Evolutionary conservation across 2,888 invertebrate genomes (phyloP), one percentile per base, ranked within the genome.

Genomic region (Nephrocerus scutellatus): DNA sequence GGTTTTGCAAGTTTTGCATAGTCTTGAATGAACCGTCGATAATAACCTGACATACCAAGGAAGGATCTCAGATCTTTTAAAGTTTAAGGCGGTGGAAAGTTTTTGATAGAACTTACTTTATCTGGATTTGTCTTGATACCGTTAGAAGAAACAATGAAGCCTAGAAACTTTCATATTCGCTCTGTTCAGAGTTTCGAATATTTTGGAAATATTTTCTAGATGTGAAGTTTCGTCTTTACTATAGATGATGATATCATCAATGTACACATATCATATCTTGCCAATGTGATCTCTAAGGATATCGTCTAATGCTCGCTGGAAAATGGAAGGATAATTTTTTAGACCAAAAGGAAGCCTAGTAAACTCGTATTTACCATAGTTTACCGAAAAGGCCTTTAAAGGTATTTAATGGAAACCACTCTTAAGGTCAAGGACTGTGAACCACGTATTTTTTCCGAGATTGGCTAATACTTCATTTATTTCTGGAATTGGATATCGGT

Each of bases 291-390:
- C 36, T 23, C 34, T 31, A 6, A 38, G 24, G 9, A 43, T 43
- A 15, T 43, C 44, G 14, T 41, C 41, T 9, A 44, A 24, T 1
- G 38, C 21, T 23, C 44, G 15, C 20, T 43, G 41, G 30, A 43
- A 46, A 31, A 42, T 45, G 6, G 30, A 29, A 9, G 38, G 37
- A 6, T 36, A 37, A 19, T 44, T 47, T 35, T 44, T 44, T 5
- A 47, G 22, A 4, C 47, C 47, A 16, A 46, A 46, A 12, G 39
- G 39, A 14, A 39, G 12, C 13, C 44, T 21, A 7, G 36, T 10
- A 13, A 46, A 32, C 19, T 37, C 30, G 29, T 41, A 33, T 39
- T 43, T 38, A n/a, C 39, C 37, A 15, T 40, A 40, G 8, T 34
- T 40, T 3, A 44, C 29, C 4, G 30, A 35, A 30, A 41, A 44